A percentile compares a stretch with the other conserved stretches of the same genome.
Evolutionary conservation across 2,888 invertebrate genomes (phyloP).

Genomic region (Sinotaia quadrata): DNA sequence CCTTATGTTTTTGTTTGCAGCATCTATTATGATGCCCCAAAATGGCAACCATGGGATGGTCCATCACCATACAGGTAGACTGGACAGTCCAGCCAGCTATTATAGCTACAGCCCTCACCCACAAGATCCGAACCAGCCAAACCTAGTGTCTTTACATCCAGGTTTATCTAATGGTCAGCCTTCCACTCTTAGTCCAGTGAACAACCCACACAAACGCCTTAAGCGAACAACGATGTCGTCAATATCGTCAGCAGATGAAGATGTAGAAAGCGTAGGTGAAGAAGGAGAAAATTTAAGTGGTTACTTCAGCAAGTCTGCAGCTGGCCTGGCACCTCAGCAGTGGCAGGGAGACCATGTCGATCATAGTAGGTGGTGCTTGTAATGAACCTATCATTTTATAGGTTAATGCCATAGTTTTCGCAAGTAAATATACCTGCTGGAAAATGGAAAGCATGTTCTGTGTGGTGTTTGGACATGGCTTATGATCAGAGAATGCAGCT

Average conservation of each 20-base stretch:
- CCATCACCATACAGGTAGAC: conserved; percentile 84
- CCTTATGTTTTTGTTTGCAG: conserved; percentile 73
- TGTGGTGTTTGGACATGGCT: too few relatives aligned
- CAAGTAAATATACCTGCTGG: too few relatives aligned
- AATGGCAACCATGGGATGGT: conserved; percentile 75
- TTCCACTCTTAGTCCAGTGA: conserved; percentile 69
- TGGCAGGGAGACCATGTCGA: conserved; percentile 74
- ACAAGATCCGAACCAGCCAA: conserved; percentile 35
- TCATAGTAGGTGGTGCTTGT: conserved; percentile 48
- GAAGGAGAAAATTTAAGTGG: conserved; percentile 71
- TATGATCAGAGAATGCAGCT: too few relatives aligned
- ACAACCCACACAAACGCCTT: conserved; percentile 73
- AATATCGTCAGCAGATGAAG: conserved; percentile 76
- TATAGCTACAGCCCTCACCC: conserved; percentile 83
- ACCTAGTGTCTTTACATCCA: conserved; percentile 52
- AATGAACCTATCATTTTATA: too few relatives aligned
- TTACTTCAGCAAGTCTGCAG: conserved; percentile 75
- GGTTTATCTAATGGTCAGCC: conserved; percentile 61
- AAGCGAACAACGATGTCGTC: conserved; percentile 71
- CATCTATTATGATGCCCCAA: conserved; percentile 91
- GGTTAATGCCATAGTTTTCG: too few relatives aligned
- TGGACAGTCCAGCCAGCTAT: conserved; percentile 87
- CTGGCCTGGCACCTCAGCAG: conserved; percentile 62
- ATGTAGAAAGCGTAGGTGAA: conserved; percentile 73
- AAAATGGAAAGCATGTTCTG: too few relatives aligned